Evolutionary conservation across 1,140 invertebrate species (phyloP).

Genomic region (Drosophila willistoni): DNA sequence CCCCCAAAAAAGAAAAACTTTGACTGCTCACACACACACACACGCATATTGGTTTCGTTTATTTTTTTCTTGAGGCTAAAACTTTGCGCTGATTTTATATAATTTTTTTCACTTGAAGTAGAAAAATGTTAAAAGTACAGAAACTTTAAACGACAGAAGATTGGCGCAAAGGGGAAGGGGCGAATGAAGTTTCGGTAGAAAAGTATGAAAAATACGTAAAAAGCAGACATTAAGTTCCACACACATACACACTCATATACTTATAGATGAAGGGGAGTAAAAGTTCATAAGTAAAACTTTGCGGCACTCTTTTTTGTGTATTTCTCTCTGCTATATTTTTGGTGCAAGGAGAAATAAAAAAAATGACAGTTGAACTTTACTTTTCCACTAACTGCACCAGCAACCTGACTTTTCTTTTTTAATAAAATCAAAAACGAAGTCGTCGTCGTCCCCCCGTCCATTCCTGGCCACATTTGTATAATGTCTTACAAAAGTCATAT

Average conservation of each 20-base stretch:
- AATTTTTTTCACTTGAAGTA: constrained; percentile 38
- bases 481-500: constrained; percentile 53
- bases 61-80: constrained; percentile 47
- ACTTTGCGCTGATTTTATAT: constrained; percentile 75
- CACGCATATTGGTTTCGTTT: constrained; percentile 67
- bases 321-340: neutral
- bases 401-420: constrained; percentile 41
- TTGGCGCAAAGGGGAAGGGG: neutral
- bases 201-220: constrained; percentile 7
- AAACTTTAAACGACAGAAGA: constrained; percentile 65
- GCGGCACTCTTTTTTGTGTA: constrained; percentile 17
- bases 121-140: constrained; percentile 58
- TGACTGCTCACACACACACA: constrained; percentile 51
- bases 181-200: too few relatives aligned
- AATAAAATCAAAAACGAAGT: constrained; percentile 51
- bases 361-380: constrained; percentile 73
- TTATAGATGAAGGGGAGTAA: constrained; percentile 57
- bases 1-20: constrained; percentile 63
- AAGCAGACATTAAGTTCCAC: constrained; percentile 38
- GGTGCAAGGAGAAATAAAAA: constrained; percentile 32
- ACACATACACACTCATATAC: constrained; percentile 33
- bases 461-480: constrained; percentile 65
- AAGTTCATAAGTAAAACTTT: constrained; percentile 77
- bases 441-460: too few relatives aligned
- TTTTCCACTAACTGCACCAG: constrained; percentile 55